Evolutionary conservation across 2,113 vertebrate species (phyloP).

Genomic region (Hemiscyllium ocellatum): DNA sequence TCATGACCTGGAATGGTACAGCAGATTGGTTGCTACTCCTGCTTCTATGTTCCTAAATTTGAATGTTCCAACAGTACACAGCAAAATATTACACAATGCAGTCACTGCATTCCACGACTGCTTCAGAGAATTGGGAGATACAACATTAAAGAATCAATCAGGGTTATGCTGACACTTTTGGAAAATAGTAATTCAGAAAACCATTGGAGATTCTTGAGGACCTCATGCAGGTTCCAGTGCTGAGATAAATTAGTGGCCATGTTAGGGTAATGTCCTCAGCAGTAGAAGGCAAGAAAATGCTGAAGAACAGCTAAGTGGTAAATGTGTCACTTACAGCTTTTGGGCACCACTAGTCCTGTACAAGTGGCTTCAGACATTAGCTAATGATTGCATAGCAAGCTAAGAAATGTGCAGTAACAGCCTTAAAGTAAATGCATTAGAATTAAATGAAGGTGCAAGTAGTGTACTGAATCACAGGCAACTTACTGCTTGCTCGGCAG

Average conservation of each 20-base stretch:
- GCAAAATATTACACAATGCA: neutral
- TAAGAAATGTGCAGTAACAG: neutral
- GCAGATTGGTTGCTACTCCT: too few relatives aligned
- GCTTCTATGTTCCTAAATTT: too few relatives aligned
- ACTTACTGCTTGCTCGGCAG: neutral
- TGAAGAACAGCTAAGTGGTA: neutral
- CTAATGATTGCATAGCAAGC: neutral
- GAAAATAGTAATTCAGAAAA: neutral
- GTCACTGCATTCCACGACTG: neutral
- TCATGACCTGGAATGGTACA: too few relatives aligned
- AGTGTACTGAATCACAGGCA: neutral
- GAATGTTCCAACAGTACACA: neutral
- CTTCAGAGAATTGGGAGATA: neutral
- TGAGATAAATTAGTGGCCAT: neutral
- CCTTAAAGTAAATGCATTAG: neutral
- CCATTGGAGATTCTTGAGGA: too few relatives aligned
- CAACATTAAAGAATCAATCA: neutral
- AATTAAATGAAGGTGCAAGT: neutral
- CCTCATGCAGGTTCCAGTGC: neutral
- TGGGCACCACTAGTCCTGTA: neutral
- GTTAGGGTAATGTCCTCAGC: neutral
- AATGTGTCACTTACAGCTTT: neutral
- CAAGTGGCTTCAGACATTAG: neutral
- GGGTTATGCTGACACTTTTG: neutral
- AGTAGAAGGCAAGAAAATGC: neutral